Evolutionary conservation across 1,140 invertebrate genomes (phyloP), one percentile per base, ranked within the genome.

Genomic region (Chrysomallon squamiferum): DNA sequence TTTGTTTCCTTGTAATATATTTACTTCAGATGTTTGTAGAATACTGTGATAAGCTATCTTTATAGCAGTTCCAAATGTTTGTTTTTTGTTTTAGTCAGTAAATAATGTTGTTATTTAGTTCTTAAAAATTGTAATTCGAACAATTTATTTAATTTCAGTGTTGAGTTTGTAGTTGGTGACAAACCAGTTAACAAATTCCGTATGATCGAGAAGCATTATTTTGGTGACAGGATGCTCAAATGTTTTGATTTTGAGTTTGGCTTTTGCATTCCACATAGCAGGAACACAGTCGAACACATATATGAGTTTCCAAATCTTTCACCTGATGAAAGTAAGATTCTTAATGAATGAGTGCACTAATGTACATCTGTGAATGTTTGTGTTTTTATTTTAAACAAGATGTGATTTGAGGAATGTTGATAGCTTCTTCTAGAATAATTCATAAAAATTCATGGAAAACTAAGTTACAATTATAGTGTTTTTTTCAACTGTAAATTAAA

Each of bases 231-330:
- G 64, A 85, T 98, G 50, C 88, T 99, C 13, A 99, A 99, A 87
- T 97, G 94, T n/a, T 99, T 99, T 87, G 97, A 99, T 84, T 99
- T 99, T 90, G 95, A 99, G 84, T 99, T 99, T 89, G 96, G 96
- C 50, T 99, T 98, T 86, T 98, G 96, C 81, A 98, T 99, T 87
- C 97, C 97, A 32, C 94, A 96, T 83, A 98, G 95, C 69, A 92
- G 92, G 78, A 99, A 99, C 83, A 97, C 96, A 5, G 97, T 96
- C 84, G 97, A 99, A 88, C 97, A 99, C 86, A 99, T 99, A 86
- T 99, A 99, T 86, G 95, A 98, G 86, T 98, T 99, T 89, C 97
- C 97, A 43, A 89, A 91, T 57, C 87, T 99, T 69, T 90, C 92
- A 73, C 87, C 90, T 52, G 92, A 95, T 81, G 87, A 96, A 79